phyloP scores from a whole-genome alignment of 1,140 invertebrate species.

The Bombus superbus region DNA sequence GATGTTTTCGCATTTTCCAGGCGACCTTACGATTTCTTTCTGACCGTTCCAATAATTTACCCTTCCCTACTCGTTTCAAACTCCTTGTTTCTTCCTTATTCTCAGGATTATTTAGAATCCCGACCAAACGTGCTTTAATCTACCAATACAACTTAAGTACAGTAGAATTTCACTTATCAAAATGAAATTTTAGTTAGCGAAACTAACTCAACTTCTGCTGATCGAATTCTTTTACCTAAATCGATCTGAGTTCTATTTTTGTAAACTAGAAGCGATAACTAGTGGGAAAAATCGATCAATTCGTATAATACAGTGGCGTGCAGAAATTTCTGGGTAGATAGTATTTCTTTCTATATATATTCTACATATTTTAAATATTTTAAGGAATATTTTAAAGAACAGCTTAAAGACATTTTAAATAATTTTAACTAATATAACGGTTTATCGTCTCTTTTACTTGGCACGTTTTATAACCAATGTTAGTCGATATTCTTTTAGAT shows the following conservation, averaged over 20 bases:
- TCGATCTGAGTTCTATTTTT: no score
- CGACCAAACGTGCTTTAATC: background rate
- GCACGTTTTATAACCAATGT: background rate
- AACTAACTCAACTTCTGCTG: background rate
- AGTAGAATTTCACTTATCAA: background rate
- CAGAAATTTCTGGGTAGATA: background rate
- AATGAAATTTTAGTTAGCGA: background rate
- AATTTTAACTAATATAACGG: background rate
- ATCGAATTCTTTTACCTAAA: background rate
- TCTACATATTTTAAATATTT: background rate
- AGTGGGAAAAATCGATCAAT: background rate
- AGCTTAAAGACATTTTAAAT: background rate
- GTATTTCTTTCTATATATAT: background rate
- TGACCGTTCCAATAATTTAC: background rate
- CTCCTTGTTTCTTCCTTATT: background rate
- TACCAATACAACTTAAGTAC: background rate
- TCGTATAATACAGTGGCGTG: background rate
- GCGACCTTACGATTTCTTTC: background rate
- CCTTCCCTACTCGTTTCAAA: background rate
- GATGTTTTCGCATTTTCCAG: slow-evolving; percentile 21
- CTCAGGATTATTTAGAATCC: background rate
- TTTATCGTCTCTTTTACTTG: background rate
- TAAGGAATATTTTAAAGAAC: background rate
- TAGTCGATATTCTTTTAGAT: background rate
- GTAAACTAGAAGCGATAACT: background rate